phyloP scores from a whole-genome alignment of 2,113 vertebrate genomes.

The Calyptommatus sinebrachiatus region DNA sequence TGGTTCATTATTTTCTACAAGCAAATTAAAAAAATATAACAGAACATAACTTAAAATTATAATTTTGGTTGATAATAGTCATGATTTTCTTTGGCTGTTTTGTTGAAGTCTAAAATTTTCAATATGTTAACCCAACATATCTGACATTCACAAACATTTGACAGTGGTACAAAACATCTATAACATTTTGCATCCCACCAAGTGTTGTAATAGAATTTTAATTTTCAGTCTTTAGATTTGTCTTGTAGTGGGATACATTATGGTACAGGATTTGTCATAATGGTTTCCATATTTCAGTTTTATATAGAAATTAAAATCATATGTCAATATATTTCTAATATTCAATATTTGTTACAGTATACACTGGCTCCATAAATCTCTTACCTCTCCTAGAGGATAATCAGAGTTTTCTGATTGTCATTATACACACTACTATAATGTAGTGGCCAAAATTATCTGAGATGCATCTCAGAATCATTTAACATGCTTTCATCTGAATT shows the following conservation, averaged over 20 bases:
- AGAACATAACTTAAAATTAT: constrained; percentile 31
- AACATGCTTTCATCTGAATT: constrained; percentile 54
- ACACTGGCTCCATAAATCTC: constrained; percentile 65
- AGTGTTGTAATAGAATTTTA: constrained; percentile 52
- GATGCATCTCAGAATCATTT: constrained; percentile 65
- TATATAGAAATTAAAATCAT: constrained; percentile 63
- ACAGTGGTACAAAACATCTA: constrained; percentile 38
- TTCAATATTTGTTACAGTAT: constrained; percentile 62
- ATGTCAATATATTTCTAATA: constrained; percentile 61
- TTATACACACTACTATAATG: constrained; percentile 80
- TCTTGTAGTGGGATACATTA: constrained; percentile 47
- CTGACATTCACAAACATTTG: constrained; percentile 65
- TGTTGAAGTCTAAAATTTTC: constrained; percentile 74
- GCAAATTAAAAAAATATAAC: constrained; percentile 50
- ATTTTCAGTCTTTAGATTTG: constrained; percentile 36
- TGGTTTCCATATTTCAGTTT: constrained; percentile 47
- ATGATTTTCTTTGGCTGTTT: constrained; percentile 74
- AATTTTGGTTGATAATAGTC: constrained; percentile 63
- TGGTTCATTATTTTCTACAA: constrained; percentile 45
- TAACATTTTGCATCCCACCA: constrained; percentile 53
- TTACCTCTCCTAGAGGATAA: constrained; percentile 70
- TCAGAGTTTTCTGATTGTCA: constrained; percentile 76
- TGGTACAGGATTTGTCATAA: constrained; percentile 51
- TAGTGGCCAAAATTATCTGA: constrained; percentile 75
- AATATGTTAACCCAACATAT: constrained; percentile 63